Evolutionary conservation across 2,113 vertebrate species (phyloP).

Genomic region (Eclectus roratus): DNA sequence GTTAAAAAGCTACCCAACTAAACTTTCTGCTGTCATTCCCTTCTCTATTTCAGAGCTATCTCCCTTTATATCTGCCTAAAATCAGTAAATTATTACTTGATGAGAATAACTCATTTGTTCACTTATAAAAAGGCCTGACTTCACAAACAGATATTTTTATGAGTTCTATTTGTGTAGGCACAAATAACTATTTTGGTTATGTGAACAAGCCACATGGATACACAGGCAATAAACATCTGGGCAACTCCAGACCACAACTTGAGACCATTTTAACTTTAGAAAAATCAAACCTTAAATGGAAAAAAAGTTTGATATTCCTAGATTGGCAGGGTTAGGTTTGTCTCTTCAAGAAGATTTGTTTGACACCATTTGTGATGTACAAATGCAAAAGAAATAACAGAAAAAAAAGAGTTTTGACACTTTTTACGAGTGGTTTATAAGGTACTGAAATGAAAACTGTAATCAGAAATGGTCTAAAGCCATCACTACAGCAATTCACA

Average conservation of each 20-base stretch:
- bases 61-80: background rate
- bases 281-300: conserved; percentile 49
- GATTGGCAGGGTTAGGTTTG: background rate
- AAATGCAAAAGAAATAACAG: background rate
- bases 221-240: background rate
- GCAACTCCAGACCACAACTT: conserved; percentile 10
- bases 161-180: conserved; percentile 28
- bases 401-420: background rate
- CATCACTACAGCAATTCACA: background rate
- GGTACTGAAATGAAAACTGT: background rate
- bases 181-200: conserved; percentile 4
- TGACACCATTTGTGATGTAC: background rate
- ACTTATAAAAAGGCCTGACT: conserved; percentile 19
- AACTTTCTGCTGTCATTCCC: background rate
- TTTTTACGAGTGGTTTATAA: background rate
- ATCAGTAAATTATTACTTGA: conserved; percentile 31
- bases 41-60: background rate
- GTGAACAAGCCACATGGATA: background rate
- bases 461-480: background rate
- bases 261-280: conserved; percentile 3
- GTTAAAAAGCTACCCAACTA: background rate
- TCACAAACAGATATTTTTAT: conserved; percentile 40
- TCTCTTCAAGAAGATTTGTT: background rate
- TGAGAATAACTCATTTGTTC: conserved; percentile 28
- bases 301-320: background rate